A percentile compares a stretch with the other conserved stretches of the same genome.
phyloP scores from a whole-genome alignment of 1,140 invertebrate genomes.

The Euwallacea fornicatus region DNA sequence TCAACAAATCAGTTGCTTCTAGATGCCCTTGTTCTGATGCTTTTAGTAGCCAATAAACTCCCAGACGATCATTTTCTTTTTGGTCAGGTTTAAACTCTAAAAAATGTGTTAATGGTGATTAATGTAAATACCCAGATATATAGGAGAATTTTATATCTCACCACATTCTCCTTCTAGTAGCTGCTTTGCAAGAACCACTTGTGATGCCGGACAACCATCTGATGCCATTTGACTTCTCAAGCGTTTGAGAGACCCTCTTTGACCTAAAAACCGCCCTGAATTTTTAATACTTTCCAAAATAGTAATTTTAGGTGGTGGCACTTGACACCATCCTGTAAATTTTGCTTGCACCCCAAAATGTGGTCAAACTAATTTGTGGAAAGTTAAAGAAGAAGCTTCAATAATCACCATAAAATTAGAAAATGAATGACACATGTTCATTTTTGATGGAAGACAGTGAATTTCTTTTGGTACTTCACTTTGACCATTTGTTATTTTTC shows the following conservation, averaged over 20 bases:
- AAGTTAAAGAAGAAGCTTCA: too few species aligned
- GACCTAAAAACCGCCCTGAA: conserved; percentile 52
- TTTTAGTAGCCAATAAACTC: conserved; percentile 85
- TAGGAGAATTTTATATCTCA: conserved; percentile 47
- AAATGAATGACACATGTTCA: too few species aligned
- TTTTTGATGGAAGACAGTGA: too few species aligned
- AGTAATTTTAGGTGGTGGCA: too few species aligned
- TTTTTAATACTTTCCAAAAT: too few species aligned
- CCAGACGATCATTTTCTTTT: conserved; percentile 67
- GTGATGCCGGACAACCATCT: conserved; percentile 79
- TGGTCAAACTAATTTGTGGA: too few species aligned
- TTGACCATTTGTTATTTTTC: too few species aligned
- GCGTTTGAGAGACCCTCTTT: conserved; percentile 63
- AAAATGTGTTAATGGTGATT: too few species aligned
- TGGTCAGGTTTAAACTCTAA: conserved; percentile 60
- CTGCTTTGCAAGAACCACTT: conserved; percentile 75
- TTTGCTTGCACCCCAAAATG: too few species aligned
- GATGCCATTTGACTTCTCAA: conserved; percentile 73
- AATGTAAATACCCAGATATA: not conserved
- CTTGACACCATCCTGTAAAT: too few species aligned
- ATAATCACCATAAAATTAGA: too few species aligned
- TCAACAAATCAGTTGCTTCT: conserved; percentile 78
- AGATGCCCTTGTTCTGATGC: conserved; percentile 87
- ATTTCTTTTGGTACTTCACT: too few species aligned
- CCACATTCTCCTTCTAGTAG: conserved; percentile 70